Percentiles rank a stretch among this genome's conserved stretches.
Conservation (phyloP, 1,140 invertebrate genomes). For the Pogonomyrmex barbatus region DNA sequence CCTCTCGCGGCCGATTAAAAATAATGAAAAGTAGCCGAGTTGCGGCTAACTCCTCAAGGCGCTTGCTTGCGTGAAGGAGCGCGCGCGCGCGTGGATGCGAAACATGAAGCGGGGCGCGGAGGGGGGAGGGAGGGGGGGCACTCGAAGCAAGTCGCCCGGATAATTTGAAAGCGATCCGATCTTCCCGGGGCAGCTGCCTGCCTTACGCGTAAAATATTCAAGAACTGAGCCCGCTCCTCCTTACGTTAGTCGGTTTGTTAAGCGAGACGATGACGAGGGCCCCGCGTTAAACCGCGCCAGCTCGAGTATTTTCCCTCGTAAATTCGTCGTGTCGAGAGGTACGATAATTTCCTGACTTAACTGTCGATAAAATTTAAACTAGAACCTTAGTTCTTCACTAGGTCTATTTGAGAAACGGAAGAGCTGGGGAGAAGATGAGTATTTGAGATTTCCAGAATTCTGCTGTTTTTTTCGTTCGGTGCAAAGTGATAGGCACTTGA, state of each 20-base stretch:
- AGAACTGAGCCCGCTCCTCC: constrained; percentile 79
- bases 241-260: constrained; percentile 74
- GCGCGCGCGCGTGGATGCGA: constrained; percentile 55
- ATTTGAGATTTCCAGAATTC: background rate
- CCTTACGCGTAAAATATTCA: constrained; percentile 86
- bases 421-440: background rate
- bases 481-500: background rate
- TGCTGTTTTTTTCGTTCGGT: background rate
- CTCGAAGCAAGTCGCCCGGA: constrained; percentile 83
- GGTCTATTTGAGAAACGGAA: background rate
- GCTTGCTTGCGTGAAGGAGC: constrained; percentile 46
- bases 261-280: constrained; percentile 69
- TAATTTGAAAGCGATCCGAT: constrained; percentile 86
- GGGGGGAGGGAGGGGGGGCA: constrained; percentile 74
- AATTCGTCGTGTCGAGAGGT: constrained; percentile 10
- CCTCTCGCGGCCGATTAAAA: constrained; percentile 58
- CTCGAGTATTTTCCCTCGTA: constrained; percentile 39
- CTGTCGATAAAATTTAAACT: background rate
- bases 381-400: background rate
- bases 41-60: background rate
- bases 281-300: constrained; percentile 40
- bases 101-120: constrained; percentile 42
- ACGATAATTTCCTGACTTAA: background rate
- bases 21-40: constrained; percentile 67
- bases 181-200: constrained; percentile 84